These are phyloP conservation scores for Delichon dasypus DNA, from an alignment of 2,797 vertebrate genomes.

Conservation along the genomic window DNA sequence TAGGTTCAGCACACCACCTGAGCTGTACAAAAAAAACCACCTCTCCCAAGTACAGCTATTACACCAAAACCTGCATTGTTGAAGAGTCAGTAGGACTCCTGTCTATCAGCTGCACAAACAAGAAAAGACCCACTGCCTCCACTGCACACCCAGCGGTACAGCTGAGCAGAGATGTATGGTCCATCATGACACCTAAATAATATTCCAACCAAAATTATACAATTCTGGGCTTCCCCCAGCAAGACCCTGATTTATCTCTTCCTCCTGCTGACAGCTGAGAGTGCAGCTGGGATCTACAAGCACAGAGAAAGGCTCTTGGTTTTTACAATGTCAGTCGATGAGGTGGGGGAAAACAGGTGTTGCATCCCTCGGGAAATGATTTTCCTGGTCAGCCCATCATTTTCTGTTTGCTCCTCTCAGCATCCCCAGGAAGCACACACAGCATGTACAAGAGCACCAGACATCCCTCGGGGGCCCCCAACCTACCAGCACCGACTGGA, in stretches of 20 bases:
- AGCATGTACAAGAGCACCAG: background rate
- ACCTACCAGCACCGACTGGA: background rate
- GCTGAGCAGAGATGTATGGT: accelerated
- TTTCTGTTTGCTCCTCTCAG: background rate
- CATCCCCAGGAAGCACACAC: background rate
- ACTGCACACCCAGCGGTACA: background rate
- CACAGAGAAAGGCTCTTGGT: background rate
- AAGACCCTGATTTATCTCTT: background rate
- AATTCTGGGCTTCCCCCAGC: background rate
- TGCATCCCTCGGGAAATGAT: background rate
- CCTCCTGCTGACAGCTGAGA: background rate
- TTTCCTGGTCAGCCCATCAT: background rate
- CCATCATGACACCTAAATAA: background rate
- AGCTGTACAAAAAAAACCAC: background rate
- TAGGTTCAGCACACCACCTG: background rate
- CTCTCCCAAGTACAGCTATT: background rate
- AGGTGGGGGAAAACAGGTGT: background rate
- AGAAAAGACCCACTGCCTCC: background rate
- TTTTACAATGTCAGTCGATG: background rate
- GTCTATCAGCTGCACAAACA: background rate
- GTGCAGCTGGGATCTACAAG: background rate
- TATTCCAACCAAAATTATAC: background rate
- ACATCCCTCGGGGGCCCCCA: background rate
- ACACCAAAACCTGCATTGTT: background rate
- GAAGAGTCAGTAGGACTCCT: background rate